Conservation (phyloP, 2,888 invertebrate genomes). For the Drosophila limbata region DNA sequence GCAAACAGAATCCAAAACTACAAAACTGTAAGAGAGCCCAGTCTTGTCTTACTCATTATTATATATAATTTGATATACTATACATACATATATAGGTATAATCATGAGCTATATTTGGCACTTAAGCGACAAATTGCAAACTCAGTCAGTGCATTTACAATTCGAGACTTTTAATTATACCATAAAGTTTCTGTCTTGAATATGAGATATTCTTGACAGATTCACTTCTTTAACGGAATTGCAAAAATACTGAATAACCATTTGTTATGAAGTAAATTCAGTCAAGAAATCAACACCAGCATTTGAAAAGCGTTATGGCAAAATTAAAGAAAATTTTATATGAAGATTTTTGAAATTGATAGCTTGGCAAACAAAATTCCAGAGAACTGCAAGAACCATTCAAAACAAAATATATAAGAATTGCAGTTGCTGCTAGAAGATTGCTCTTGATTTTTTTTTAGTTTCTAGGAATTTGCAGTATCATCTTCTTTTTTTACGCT, state of each 20-base stretch:
- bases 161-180: not conserved
- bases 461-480: not conserved
- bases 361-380: not conserved
- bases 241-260: not conserved
- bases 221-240: not conserved
- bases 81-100: too few species aligned
- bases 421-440: not conserved
- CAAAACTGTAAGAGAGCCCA: not conserved
- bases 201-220: not conserved
- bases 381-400: not conserved
- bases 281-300: not conserved
- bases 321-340: not conserved
- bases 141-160: not conserved
- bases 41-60: slow-evolving; percentile 4
- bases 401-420: not conserved
- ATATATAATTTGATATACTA: not conserved
- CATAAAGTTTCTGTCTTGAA: not conserved
- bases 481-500: not conserved
- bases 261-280: not conserved
- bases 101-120: not conserved
- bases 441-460: not conserved
- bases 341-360: not conserved
- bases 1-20: slow-evolving; percentile 35
- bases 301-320: not conserved
- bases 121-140: not conserved